phyloP scores from a whole-genome alignment of 2,113 vertebrate species.

The Neogobius melanostomus region DNA sequence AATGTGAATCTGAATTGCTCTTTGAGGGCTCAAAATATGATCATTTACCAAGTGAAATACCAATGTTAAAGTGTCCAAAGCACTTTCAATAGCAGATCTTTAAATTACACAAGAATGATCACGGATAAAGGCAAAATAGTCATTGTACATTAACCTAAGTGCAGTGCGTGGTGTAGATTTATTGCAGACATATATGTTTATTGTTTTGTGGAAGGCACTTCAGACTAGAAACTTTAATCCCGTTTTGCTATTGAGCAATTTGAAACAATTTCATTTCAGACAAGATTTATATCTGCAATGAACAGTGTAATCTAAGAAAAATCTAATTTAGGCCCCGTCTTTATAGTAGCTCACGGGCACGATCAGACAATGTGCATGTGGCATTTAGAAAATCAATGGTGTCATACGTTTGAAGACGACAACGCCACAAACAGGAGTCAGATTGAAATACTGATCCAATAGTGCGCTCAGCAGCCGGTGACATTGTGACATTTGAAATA shows the following conservation, averaged over 20 bases:
- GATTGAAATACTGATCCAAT: slow-evolving; percentile 9
- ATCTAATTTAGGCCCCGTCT: background rate
- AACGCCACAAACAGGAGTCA: slow-evolving; percentile 3
- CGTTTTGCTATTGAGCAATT: background rate
- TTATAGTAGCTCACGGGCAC: background rate
- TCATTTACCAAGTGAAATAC: too few relatives aligned
- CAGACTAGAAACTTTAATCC: background rate
- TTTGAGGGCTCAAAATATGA: too few relatives aligned
- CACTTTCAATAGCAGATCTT: too few relatives aligned
- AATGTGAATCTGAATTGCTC: too few relatives aligned
- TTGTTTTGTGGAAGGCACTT: background rate
- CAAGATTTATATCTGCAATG: background rate
- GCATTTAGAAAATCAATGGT: background rate
- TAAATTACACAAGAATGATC: too few relatives aligned
- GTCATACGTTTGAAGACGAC: background rate
- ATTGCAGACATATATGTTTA: too few relatives aligned
- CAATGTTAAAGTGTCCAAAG: too few relatives aligned
- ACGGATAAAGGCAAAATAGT: too few relatives aligned
- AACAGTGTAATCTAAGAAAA: background rate
- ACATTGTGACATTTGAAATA: slow-evolving; percentile 42
- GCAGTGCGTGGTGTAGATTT: too few relatives aligned
- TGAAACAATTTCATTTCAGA: background rate
- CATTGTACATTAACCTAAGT: too few relatives aligned
- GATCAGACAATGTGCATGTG: background rate
- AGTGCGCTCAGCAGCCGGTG: slow-evolving; percentile 10